A percentile compares a stretch with the other conserved stretches of the same genome.
These are phyloP conservation scores for Bombus sylvicola DNA, from an alignment of 1,140 invertebrate species.

Conservation along the genomic window DNA sequence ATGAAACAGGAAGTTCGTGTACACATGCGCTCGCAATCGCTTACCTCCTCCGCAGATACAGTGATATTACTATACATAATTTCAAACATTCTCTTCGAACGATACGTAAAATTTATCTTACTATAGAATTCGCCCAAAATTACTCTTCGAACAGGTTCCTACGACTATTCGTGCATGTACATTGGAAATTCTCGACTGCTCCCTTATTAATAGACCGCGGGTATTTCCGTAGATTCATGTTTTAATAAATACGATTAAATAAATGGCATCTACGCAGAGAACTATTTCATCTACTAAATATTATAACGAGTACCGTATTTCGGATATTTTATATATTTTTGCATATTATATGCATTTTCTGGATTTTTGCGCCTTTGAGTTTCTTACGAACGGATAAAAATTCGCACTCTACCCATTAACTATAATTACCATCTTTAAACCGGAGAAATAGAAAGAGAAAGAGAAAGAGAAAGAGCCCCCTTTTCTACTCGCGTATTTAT, in stretches of 20 bases:
- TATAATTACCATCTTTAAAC: not conserved
- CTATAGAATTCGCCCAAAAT: not conserved
- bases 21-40: constrained; percentile 5
- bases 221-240: too few relatives aligned
- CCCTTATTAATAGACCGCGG: too few relatives aligned
- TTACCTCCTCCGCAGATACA: not conserved
- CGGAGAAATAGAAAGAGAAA: not conserved
- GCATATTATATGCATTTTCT: too few relatives aligned
- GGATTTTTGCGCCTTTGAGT: too few relatives aligned
- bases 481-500: not conserved
- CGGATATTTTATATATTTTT: too few relatives aligned
- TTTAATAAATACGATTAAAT: too few relatives aligned
- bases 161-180: not conserved
- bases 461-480: too few relatives aligned
- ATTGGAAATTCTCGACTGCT: not conserved
- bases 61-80: not conserved
- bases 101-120: not conserved
- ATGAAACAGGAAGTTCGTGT: constrained; percentile 32
- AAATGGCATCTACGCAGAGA: too few relatives aligned
- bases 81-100: not conserved
- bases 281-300: too few relatives aligned
- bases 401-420: not conserved
- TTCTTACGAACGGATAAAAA: too few relatives aligned
- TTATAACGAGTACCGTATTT: too few relatives aligned
- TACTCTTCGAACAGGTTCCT: not conserved